Base-by-base conservation (phyloP, 2,113 vertebrate genomes). In the Ceyx cyanopectus region DNA sequence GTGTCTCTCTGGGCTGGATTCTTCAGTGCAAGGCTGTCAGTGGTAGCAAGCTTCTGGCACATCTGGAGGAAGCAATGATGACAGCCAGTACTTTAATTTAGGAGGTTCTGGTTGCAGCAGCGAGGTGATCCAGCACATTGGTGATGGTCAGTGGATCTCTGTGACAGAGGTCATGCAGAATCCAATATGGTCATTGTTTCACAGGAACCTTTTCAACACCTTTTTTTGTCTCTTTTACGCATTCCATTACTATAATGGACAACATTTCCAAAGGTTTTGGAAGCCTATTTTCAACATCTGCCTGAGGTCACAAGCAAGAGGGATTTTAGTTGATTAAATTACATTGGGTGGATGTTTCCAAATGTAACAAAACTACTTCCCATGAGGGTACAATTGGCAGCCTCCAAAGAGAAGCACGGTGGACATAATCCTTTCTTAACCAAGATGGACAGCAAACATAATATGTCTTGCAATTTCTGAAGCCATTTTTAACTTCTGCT, bases 311-410 rank as follows among this genome's bases (percentile, higher is more conserved):
- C 23, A 73, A 81, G 29, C n/a, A 76, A 95, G 74, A 87, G 23
- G 60, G 63, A 87, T 89, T 93, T 94, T 58, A 82, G 88, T 81
- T 81, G 62, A 90, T 70, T 88, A 79, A 72, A 88, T 93, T 79
- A 66, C 34, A 76, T 32, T 54, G 27, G 19, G 41, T 68, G 37
- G 17, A 57, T 60, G 22, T 73, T 94, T 87, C 81, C 79, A 84
- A 92, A 51, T 11, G 70, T 67, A 87, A 67, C 26, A 70, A 51
- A 82, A 60, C 48, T 74, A 0, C n/a, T 85, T 94, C 85, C 92
- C 48, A 29, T 57, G 78, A 60, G 84, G 46, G 68, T 69, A 66
- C 51, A 89, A 57, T 23, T 94, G 89, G 84, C 91, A 92, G 70
- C 56, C 60, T 95, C 32, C 60, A 83, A 30, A 84, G 67, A 70